Evolutionary conservation across 2,888 invertebrate genomes (phyloP), one percentile per base, ranked within the genome.

Genomic region (Sminthurides aquaticus): DNA sequence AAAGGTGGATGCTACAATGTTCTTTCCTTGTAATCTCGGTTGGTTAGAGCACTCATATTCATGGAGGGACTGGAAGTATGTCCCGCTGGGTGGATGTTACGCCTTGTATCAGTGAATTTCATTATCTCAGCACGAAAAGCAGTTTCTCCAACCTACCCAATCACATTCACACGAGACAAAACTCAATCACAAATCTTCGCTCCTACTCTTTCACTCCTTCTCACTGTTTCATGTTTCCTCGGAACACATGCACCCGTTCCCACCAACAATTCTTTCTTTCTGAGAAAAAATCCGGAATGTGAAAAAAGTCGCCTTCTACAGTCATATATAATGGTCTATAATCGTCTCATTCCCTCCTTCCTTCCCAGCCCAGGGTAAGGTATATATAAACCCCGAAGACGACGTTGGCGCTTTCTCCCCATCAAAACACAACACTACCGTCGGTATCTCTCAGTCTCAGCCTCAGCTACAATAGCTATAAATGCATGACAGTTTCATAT

Each of bases 71-170:
- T 34, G 43, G 43, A 34, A 34, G 43, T 34, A 34, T 34, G 43
- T 34, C 43, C 43, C 43, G 43, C 43, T 34, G 43, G 43, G 43
- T 34, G 43, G 43, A 34, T 34, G 43, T 15, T 34, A 34, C 43
- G 43, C 43, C 43, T 34, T 34, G 43, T 34, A 34, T 34, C 43
- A 25, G 26, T 60, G 34, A 24, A 52, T 52, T 52, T 52, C 52
- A 52, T 52, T 52, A 52, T 52, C 52, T 52, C 52, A 52, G 52
- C 52, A 52, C 52, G 52, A 52, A 34, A 52, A 52, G 52, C 52
- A 52, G 52, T 52, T 52, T 52, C 22, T 22, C 52, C 52, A 22
- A 22, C 43, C 43, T 15, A 52, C 22, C 52, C 52, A 52, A 52
- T 52, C 52, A 52, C 18, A 52, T 52, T 52, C 52, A 52, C 52